These are phyloP conservation scores for Bucco capensis DNA, from an alignment of 2,113 vertebrate genomes.

Conservation along the genomic window DNA sequence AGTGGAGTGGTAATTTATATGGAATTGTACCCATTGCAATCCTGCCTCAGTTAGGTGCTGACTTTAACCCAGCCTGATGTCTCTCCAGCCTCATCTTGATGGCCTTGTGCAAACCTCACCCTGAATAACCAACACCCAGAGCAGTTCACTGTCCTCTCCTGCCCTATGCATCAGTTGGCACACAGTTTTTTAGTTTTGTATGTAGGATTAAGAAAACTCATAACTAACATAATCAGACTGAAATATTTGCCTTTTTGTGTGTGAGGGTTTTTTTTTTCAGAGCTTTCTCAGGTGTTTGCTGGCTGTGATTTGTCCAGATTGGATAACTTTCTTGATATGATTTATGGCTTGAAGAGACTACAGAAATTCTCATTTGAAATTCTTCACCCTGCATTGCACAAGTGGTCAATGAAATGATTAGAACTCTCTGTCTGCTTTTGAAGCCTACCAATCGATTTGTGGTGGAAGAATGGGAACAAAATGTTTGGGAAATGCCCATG, in stretches of 20 bases:
- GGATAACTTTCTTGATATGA: not conserved
- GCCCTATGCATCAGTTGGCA: not conserved
- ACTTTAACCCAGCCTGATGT: not conserved
- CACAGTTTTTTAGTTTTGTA: not conserved
- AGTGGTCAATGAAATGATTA: not conserved
- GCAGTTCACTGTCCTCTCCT: not conserved
- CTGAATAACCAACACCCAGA: not conserved
- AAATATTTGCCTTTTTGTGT: not conserved
- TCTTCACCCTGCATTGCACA: not conserved
- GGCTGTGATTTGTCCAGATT: not conserved
- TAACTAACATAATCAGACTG: not conserved
- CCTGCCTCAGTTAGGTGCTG: not conserved
- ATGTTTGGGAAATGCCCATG: not conserved
- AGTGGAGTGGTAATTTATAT: not conserved
- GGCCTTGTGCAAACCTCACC: not conserved
- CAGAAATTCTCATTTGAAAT: not conserved
- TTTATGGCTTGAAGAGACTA: not conserved
- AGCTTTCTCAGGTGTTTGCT: not conserved
- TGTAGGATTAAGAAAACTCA: not conserved
- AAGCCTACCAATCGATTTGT: not conserved
- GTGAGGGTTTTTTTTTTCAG: not conserved
- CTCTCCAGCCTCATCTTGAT: not conserved
- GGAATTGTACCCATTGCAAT: accelerated
- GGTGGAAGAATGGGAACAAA: not conserved
- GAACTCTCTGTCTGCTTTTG: not conserved